These are phyloP conservation scores for Dryobota labecula DNA, from an alignment of 2,888 invertebrate species.

Conservation along the genomic window DNA sequence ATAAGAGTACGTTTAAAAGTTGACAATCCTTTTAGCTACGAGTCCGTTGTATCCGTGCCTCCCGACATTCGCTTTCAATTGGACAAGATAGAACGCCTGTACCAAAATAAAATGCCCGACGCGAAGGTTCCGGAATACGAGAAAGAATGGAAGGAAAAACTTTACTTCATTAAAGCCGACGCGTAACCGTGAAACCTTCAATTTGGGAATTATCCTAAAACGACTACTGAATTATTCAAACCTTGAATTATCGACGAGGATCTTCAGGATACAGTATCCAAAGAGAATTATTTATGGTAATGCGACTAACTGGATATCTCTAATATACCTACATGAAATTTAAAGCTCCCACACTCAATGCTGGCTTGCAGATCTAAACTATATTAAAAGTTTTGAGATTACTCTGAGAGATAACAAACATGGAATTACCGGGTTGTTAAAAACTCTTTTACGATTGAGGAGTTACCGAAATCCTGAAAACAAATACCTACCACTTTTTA, in stretches of 20 bases:
- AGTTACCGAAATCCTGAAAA: constrained; percentile 49
- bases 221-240: constrained; percentile 86
- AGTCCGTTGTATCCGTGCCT: constrained; percentile 40
- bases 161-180: constrained; percentile 79
- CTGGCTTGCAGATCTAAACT: constrained; percentile 25
- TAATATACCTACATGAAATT: constrained; percentile 54
- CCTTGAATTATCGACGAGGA: constrained; percentile 83
- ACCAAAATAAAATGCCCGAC: constrained; percentile 57
- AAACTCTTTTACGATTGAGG: constrained; percentile 57
- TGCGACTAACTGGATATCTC: constrained; percentile 73
- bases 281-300: constrained; percentile 83
- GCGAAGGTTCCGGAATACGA: constrained; percentile 56
- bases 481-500: constrained; percentile 50
- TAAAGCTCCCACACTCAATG: constrained; percentile 26
- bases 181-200: constrained; percentile 81
- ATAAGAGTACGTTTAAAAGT: constrained; percentile 53
- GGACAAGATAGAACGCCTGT: constrained; percentile 56
- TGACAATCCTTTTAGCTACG: constrained; percentile 64
- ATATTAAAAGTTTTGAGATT: constrained; percentile 49
- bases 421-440: constrained; percentile 54
- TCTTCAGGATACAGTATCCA: constrained; percentile 80
- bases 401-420: constrained; percentile 45
- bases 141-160: constrained; percentile 70
- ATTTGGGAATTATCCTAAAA: constrained; percentile 85
- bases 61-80: constrained; percentile 63